Evolutionary conservation across 2,797 vertebrate species (phyloP).

Genomic region (Centropyge bicolor): DNA sequence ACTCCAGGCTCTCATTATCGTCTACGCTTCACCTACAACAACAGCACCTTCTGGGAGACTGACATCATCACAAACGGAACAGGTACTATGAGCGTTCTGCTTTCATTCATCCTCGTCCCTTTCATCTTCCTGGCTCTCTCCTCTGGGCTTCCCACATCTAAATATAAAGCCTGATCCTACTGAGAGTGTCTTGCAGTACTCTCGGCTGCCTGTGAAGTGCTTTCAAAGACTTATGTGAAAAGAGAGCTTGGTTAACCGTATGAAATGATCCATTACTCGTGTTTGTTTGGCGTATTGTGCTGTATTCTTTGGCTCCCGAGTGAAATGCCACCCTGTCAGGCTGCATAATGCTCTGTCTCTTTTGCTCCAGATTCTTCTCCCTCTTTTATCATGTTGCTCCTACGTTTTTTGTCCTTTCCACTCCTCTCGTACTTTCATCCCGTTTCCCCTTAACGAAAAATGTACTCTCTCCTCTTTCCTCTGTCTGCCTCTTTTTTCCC

Average conservation of each 20-base stretch:
- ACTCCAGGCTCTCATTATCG: constrained; percentile 87
- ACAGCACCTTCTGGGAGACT: constrained; percentile 81
- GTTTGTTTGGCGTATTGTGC: constrained; percentile 67
- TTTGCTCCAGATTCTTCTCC: constrained; percentile 49
- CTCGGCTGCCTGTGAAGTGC: constrained; percentile 60
- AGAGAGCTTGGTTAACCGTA: constrained; percentile 61
- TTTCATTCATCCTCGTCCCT: constrained; percentile 57
- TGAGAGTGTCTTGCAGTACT: constrained; percentile 52
- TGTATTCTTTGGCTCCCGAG: constrained; percentile 47
- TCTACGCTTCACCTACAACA: constrained; percentile 81
- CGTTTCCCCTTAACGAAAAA: constrained; percentile 12
- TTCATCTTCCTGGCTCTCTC: constrained; percentile 62
- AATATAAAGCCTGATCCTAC: constrained; percentile 65
- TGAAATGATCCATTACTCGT: constrained; percentile 72
- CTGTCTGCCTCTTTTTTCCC: constrained; percentile 1
- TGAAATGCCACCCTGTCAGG: constrained; percentile 53
- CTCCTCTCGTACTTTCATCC: constrained; percentile 11
- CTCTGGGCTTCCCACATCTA: constrained; percentile 67
- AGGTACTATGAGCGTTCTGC: constrained; percentile 74
- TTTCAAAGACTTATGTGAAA: constrained; percentile 70
- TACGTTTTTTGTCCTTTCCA: constrained; percentile 12
- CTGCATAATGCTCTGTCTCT: constrained; percentile 42
- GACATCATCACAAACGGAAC: constrained; percentile 85
- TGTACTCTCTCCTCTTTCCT: background rate
- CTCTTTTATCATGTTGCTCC: constrained; percentile 34